Percentiles rank a stretch among this genome's conserved stretches.
Evolutionary conservation across 2,113 vertebrate genomes (phyloP).

Genomic region (Rhinolophus sinicus): DNA sequence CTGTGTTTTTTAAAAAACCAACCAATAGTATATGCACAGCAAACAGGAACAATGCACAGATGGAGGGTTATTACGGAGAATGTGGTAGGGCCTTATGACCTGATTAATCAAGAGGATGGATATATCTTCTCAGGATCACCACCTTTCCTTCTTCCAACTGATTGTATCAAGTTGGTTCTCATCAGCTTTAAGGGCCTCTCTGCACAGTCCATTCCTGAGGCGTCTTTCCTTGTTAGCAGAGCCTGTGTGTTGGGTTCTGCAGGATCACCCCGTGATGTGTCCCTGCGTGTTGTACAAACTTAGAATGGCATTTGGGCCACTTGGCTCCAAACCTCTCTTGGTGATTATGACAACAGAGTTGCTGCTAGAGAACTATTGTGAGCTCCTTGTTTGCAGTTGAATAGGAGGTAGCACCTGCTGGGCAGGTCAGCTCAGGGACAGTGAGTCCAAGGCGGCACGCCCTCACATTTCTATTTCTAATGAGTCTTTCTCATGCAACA

Average conservation of each 20-base stretch:
- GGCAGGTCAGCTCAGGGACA: slow-evolving; percentile 58
- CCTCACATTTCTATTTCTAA: slow-evolving; percentile 53
- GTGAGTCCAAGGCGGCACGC: slow-evolving; percentile 5
- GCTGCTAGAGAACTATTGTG: slow-evolving; percentile 53
- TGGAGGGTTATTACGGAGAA: neutral
- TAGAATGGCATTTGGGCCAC: slow-evolving; percentile 43
- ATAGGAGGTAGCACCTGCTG: slow-evolving; percentile 61
- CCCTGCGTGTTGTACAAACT: neutral
- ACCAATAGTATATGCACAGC: neutral
- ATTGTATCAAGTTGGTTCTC: neutral
- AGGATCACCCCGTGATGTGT: neutral
- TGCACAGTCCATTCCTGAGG: neutral
- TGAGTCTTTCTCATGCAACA: slow-evolving; percentile 49
- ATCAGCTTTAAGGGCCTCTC: neutral
- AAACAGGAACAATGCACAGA: neutral
- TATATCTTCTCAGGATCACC: neutral
- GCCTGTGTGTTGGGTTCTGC: neutral
- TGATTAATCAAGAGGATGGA: neutral
- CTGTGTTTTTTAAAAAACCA: neutral
- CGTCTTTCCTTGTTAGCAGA: neutral
- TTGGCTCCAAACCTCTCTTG: slow-evolving; percentile 17
- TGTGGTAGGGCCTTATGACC: neutral
- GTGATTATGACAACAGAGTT: slow-evolving; percentile 54
- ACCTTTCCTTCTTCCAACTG: neutral
- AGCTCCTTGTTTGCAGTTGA: slow-evolving; percentile 52